Evolutionary conservation across 2,888 invertebrate genomes (phyloP).

Genomic region (Gandaritis pyraliata): DNA sequence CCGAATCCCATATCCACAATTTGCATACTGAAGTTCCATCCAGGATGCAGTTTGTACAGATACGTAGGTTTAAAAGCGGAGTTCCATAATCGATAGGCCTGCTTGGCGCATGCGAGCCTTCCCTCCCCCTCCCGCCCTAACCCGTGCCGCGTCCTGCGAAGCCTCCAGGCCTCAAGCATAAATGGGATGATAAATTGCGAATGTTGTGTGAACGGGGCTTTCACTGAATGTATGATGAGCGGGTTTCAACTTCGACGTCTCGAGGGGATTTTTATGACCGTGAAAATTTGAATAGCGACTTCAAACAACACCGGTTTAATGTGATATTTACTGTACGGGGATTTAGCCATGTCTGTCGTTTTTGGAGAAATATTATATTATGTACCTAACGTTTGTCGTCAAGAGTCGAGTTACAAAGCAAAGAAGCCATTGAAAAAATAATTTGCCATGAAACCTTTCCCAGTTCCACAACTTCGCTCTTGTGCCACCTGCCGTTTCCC

Average conservation of each 20-base stretch:
- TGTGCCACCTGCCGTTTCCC: constrained; percentile 15
- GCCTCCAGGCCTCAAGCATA: constrained; percentile 31
- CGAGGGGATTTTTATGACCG: constrained; percentile 21
- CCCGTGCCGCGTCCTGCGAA: constrained; percentile 27
- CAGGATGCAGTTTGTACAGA: constrained; percentile 36
- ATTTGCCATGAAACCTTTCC: not conserved
- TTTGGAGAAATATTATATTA: not conserved
- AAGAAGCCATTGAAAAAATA: too few relatives aligned
- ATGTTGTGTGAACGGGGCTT: constrained; percentile 34
- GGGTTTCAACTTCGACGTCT: constrained; percentile 20
- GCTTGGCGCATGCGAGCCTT: constrained; percentile 41
- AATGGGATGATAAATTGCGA: constrained; percentile 38
- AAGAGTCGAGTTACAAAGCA: not conserved
- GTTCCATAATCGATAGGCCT: constrained; percentile 40
- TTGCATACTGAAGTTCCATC: constrained; percentile 35
- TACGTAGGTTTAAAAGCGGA: constrained; percentile 29
- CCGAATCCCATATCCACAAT: constrained; percentile 32
- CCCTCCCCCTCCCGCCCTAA: constrained; percentile 13
- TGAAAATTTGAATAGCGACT: constrained; percentile 13
- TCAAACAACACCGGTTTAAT: constrained; percentile 7
- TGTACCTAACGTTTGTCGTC: not conserved
- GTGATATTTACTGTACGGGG: not conserved
- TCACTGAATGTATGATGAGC: constrained; percentile 31
- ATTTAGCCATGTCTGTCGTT: not conserved
- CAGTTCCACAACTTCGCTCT: not conserved